Base-by-base conservation (phyloP, 1,140 invertebrate genomes). In the Trichogramma pretiosum region DNA sequence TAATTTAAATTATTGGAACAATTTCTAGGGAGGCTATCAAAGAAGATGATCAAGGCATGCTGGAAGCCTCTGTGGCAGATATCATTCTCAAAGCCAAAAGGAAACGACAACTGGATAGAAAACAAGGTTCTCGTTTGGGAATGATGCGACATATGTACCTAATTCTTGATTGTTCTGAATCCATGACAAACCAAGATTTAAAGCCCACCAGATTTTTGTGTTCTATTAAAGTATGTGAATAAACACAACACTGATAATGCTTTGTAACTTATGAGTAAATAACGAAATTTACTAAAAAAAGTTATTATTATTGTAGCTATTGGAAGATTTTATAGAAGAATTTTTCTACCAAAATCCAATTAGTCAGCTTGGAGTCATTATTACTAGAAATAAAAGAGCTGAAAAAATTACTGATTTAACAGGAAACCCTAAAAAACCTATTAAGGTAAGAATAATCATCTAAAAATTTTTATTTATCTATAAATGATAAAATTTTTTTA, bases 261-360 rank as follows among this genome's bases (percentile, higher is more conserved):
- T 4, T 17, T 36, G 17, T 5, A 8, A 16, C 32, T n/a, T 4
- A 11, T 8, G 16, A 34, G 13, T 4, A 34, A 34, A 41, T 22
- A 8, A 39, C n/a, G n/a, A n/a, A n/a, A n/a, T 40, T 19, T 39
- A 43, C n/a, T 45, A 44, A 42, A 11, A 43, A 39, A 23, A 24
- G 42, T 43, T 38, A 48, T 43, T 56, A 56, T 41, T 52, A 53
- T 68, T 74, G 52, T 63, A 95, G 89, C 72, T 96, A 19, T 63
- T 98, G 40, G 89, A 97, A 73, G 81, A 83, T 53, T 99, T 98
- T 68, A 82, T 98, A 44, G 88, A 94, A 56, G 93, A 97, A 71
- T 98, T 89, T 65, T 96, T 98, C 71, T 93, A 98, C 70, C 91
- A 97, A 73, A 99, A 98, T 74, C 96, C 96, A 30, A 93, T 99